Percentiles rank a stretch among this genome's conserved stretches.
phyloP scores from a whole-genome alignment of 2,113 vertebrate genomes.

The Psophia crepitans region DNA sequence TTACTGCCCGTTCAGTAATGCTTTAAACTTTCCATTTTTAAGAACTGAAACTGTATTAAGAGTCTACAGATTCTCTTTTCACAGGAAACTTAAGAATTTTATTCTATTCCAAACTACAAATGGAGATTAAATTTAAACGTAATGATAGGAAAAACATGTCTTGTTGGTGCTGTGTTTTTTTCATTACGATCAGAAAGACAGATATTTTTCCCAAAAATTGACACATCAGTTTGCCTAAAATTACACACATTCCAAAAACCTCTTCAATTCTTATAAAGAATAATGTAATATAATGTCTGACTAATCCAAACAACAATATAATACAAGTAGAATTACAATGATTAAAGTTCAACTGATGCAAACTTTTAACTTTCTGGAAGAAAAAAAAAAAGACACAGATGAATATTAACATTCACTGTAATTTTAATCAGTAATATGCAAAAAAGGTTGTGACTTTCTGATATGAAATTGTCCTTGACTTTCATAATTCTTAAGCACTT shows the following conservation, averaged over 20 bases:
- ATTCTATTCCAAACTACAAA: background rate
- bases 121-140: background rate
- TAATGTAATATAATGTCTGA: background rate
- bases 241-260: background rate
- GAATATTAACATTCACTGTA: slow-evolving; percentile 48
- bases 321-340: background rate
- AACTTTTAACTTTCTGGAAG: slow-evolving; percentile 22
- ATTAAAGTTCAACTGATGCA: slow-evolving; percentile 6
- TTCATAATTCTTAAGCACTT: slow-evolving; percentile 80
- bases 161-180: accelerated
- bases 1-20: background rate
- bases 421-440: slow-evolving; percentile 72
- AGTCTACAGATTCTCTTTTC: background rate
- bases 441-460: slow-evolving; percentile 73
- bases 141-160: background rate
- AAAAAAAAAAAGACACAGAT: slow-evolving; percentile 1
- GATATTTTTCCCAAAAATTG: background rate
- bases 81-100: background rate
- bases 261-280: background rate
- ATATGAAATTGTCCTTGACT: slow-evolving; percentile 80
- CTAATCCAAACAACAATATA: background rate
- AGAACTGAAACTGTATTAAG: background rate
- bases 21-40: background rate
- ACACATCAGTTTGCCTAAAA: background rate
- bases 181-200: background rate